Base-by-base conservation (phyloP, 2,888 invertebrate species). In the Chrysodeixis includens region DNA sequence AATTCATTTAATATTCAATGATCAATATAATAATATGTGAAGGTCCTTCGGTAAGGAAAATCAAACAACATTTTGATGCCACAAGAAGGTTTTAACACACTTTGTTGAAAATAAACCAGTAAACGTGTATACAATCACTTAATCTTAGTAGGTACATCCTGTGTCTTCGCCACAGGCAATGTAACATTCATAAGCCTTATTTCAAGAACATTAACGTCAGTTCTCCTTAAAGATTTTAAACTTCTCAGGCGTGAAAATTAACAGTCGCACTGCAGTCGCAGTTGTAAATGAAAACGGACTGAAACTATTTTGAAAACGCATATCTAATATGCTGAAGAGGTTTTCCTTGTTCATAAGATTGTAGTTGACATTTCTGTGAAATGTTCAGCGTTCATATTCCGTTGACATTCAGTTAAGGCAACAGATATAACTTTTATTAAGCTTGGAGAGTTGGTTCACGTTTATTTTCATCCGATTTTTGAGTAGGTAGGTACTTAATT, bases 211-310 rank as follows among this genome's bases (percentile, higher is more conserved):
- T 44, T 52, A 58, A 62, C 35, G 6, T 60, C 22, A n/a, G 30
- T 51, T 59, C 57, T 59, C 26, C 56, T 58, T 30, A n/a, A 53
- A 60, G 66, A 69, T 26, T 57, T 5, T 20, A 56, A 62, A 56
- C 32, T 56, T 51, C 22, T 62, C 40, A 67, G 35, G 30, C 56
- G 44, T 14, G 35, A 65, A 58, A 16, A n/a, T n/a, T 6, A 14
- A 22, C 49, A 69, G 52, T 40, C n/a, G n/a, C n/a, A n/a, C n/a
- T 26, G 26, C 26, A 26, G 26, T 26, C 16, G 10, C 65, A 70
- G 35, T 80, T 57, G 20, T 55, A 74, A 80, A 78, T 78, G 75
- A 81, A 75, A 79, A 79, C 35, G 49, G 75, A 78, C 78, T 70
- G 35, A 49, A 74, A 75, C 70, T 70, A 61, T 66, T 75, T 73